Evolutionary conservation across 2,113 vertebrate species (phyloP).

Genomic region (Carassius auratus): DNA sequence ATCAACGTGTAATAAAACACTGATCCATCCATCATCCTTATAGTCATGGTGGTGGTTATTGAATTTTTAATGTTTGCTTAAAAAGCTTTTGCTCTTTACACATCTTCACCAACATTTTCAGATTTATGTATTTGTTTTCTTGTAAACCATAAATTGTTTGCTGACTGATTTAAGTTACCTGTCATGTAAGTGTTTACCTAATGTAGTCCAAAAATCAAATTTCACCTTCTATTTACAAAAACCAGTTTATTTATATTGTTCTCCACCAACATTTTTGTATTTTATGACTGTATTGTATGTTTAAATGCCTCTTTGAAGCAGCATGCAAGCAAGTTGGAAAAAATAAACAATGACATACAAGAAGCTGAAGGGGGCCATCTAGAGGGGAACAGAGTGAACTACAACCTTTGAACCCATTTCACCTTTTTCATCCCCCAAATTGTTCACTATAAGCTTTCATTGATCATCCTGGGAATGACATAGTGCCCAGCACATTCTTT

Average conservation of each 20-base stretch:
- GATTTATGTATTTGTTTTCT: background rate
- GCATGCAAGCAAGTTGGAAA: background rate
- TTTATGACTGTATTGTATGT: background rate
- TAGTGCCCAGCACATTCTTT: too few species aligned
- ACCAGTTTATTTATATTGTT: background rate
- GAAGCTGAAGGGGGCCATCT: too few species aligned
- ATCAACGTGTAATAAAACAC: constrained; percentile 41
- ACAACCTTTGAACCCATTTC: too few species aligned
- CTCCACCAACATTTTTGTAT: background rate
- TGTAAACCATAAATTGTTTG: background rate
- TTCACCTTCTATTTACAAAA: background rate
- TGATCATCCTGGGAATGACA: too few species aligned
- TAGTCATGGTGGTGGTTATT: background rate
- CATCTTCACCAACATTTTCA: background rate
- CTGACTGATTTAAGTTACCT: background rate
- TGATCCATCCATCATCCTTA: constrained; percentile 6
- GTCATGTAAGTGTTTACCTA: background rate
- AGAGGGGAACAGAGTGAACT: too few species aligned
- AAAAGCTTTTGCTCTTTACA: background rate
- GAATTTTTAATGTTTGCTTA: constrained; percentile 15
- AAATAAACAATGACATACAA: too few species aligned
- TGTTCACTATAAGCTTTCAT: too few species aligned
- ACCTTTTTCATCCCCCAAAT: too few species aligned
- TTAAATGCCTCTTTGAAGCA: background rate
- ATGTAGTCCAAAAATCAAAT: constrained; percentile 6